Percentiles rank a stretch among this genome's conserved stretches.
phyloP scores from a whole-genome alignment of 2,888 invertebrate genomes.

The Liodrosophila aerea region DNA sequence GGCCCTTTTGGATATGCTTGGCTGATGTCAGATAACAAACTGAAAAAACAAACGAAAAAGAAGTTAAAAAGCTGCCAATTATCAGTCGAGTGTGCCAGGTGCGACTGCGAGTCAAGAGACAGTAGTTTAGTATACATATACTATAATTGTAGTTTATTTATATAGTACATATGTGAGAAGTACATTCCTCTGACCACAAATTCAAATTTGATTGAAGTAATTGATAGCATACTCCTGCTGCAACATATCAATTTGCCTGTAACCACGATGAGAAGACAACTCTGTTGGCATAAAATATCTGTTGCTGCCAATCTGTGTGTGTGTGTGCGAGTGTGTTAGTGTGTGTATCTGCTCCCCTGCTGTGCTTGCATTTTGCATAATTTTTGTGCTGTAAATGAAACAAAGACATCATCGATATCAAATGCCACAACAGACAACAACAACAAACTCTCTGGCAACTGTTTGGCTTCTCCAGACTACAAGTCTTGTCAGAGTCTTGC shows the following conservation, averaged over 20 bases:
- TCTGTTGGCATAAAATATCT: slow-evolving; percentile 42
- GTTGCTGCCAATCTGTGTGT: slow-evolving; percentile 46
- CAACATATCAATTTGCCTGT: slow-evolving; percentile 53
- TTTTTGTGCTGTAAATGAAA: slow-evolving; percentile 64
- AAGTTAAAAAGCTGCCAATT: slow-evolving; percentile 40
- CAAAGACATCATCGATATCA: slow-evolving; percentile 78
- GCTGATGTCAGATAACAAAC: slow-evolving; percentile 38
- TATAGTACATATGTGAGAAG: too few species aligned
- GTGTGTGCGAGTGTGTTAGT: slow-evolving; percentile 25
- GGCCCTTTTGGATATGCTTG: slow-evolving; percentile 35
- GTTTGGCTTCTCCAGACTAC: slow-evolving; percentile 55
- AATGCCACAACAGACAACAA: slow-evolving; percentile 48
- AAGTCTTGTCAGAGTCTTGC: slow-evolving; percentile 21
- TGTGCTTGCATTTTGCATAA: slow-evolving; percentile 66
- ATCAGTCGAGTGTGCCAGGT: too few species aligned
- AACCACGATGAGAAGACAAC: neutral
- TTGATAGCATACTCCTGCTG: slow-evolving; percentile 26
- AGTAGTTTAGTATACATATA: slow-evolving; percentile 1
- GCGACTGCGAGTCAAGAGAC: slow-evolving; percentile 9
- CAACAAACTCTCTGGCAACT: slow-evolving; percentile 16
- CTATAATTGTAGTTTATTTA: too few species aligned
- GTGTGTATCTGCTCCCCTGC: slow-evolving; percentile 49
- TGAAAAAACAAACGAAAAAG: slow-evolving; percentile 15
- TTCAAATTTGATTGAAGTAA: slow-evolving; percentile 10
- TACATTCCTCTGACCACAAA: slow-evolving; percentile 27